Evolutionary conservation across 2,797 vertebrate genomes (phyloP), one percentile per base, ranked within the genome.

Genomic region (Fundulus diaphanus): DNA sequence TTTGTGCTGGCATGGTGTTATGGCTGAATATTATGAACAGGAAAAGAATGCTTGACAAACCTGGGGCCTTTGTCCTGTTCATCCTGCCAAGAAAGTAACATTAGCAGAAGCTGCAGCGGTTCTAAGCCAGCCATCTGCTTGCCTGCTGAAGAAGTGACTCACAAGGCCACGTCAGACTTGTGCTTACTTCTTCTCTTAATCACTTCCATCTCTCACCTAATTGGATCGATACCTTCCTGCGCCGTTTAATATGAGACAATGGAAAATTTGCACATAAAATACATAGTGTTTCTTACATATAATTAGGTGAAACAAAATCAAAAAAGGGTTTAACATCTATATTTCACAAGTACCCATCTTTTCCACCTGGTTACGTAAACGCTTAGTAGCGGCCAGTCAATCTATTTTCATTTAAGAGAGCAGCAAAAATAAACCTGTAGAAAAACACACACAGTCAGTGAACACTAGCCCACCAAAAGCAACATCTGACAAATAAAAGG

Each of bases 111-210:
- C 1, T 51, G 20, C 44, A 59, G 46, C 69, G 8, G n/a, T 49
- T n/a, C 31, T 1, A 11, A 66, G 70, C 73, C 78, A 59, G 48
- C 1, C 65, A 51, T 81, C 88, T 85, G 88, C 52, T 66, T 1
- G 75, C 81, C 73, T 59, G 40, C 79, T 85, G 81, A 51, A 85
- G 84, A 86, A 88, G 24, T 65, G 61, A 79, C 57, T 37, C 1
- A 71, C 49, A 68, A 49, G 63, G 77, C 61, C 61, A 87, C 27
- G 6, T 78, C 42, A 51, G 79, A 80, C 75, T 66, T 57, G 22
- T 2, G 56, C 27, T 4, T 1, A 24, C 35, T 40, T 65, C n/a
- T 35, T 73, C 35, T 2, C n/a, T 65, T 79, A 84, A 81, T 71
- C 44, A 35, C 12, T 82, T 52, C 13, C 76, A 37, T 68, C 76